Conservation (phyloP, 2,797 vertebrate genomes). For the Clarias platycephalus region DNA sequence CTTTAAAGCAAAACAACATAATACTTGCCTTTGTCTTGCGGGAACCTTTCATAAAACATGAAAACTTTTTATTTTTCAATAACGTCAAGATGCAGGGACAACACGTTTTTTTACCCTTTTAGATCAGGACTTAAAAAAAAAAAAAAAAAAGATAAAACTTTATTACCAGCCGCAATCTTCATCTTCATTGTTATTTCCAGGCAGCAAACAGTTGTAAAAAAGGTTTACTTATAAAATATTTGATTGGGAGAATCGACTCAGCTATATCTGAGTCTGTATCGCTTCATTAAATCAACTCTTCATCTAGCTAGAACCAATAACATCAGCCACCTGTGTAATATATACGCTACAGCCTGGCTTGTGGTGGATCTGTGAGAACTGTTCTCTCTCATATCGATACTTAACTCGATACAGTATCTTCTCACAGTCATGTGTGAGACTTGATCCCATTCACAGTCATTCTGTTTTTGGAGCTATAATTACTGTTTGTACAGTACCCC, state of each 20-base stretch:
- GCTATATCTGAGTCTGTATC: background rate
- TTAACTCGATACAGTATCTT: background rate
- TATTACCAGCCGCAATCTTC: background rate
- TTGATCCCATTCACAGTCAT: background rate
- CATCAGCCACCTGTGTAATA: background rate
- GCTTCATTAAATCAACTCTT: background rate
- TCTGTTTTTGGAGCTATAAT: constrained; percentile 18
- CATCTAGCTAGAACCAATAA: background rate
- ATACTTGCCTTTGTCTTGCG: background rate
- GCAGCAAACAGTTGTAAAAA: background rate
- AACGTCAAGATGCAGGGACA: background rate
- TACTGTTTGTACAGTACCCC: background rate
- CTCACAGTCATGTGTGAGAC: background rate
- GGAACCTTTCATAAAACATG: background rate
- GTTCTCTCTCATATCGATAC: background rate
- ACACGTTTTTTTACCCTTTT: background rate
- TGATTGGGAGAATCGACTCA: background rate
- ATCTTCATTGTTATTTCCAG: background rate
- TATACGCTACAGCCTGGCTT: background rate
- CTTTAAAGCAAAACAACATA: background rate
- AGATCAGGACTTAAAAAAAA: background rate
- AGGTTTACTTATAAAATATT: background rate
- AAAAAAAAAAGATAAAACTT: background rate
- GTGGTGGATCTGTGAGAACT: background rate
- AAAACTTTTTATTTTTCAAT: background rate